Evolutionary conservation across 2,888 invertebrate genomes (phyloP).

Genomic region (Morinoia aosen): DNA sequence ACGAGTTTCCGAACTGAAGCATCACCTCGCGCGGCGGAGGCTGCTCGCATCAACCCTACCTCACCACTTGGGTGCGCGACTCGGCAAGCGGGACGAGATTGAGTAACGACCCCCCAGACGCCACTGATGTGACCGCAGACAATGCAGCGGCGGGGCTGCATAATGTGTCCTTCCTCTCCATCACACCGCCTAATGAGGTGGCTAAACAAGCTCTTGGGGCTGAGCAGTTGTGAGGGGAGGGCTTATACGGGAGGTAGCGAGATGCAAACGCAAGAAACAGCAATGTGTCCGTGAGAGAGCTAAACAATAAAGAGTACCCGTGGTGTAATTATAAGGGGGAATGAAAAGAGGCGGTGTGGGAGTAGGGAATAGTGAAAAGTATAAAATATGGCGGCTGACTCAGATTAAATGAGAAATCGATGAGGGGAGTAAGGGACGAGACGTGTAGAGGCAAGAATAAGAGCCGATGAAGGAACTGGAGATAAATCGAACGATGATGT

Average conservation of each 20-base stretch:
- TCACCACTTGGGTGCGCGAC: background rate
- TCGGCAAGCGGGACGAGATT: background rate
- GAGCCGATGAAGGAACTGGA: background rate
- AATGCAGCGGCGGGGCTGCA: constrained; percentile 11
- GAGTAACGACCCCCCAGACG: constrained; percentile 23
- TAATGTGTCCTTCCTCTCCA: constrained; percentile 22
- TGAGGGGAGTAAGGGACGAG: background rate
- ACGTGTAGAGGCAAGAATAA: background rate
- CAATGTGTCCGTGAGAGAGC: background rate
- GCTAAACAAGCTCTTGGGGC: constrained; percentile 14
- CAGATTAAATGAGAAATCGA: background rate
- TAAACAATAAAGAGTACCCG: background rate
- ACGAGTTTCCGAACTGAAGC: too few species aligned
- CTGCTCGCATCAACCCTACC: background rate
- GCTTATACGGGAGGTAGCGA: background rate
- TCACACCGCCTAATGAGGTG: constrained; percentile 22
- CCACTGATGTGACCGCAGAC: constrained; percentile 32
- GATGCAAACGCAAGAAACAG: background rate
- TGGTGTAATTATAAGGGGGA: background rate
- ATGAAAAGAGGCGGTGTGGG: background rate
- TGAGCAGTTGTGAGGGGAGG: background rate
- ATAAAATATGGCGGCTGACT: background rate
- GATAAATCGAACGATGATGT: too few species aligned
- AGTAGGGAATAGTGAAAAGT: background rate
- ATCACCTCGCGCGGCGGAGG: background rate